Evolutionary conservation across 53 echinoderm and acorn worm species (phyloP).

Genomic region (Astropecten irregularis): DNA sequence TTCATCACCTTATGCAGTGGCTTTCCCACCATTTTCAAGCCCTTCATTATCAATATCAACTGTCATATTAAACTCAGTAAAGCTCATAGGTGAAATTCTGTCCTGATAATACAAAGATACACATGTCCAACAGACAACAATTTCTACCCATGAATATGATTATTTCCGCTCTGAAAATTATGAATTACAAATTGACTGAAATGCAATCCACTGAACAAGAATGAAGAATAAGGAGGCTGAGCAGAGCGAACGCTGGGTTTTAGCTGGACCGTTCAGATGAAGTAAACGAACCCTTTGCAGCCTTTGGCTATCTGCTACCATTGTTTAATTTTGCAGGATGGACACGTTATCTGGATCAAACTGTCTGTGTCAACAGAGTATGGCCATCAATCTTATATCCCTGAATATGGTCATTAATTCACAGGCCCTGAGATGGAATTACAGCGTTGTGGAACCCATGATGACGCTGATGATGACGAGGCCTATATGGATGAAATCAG

Average conservation of each 20-base stretch:
- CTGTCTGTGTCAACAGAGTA: slow-evolving; percentile 46
- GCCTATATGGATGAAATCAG: neutral
- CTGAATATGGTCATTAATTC: slow-evolving; percentile 41
- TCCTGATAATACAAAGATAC: too few species aligned
- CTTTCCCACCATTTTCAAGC: too few species aligned
- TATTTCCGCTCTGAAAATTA: too few species aligned
- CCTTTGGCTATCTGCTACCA: slow-evolving; percentile 20
- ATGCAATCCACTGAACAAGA: slow-evolving; percentile 17
- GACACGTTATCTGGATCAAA: slow-evolving; percentile 33
- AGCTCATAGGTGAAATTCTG: too few species aligned
- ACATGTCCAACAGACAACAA: too few species aligned
- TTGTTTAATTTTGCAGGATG: slow-evolving; percentile 1
- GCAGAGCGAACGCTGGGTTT: too few species aligned
- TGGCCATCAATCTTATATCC: slow-evolving; percentile 49
- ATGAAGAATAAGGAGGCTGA: too few species aligned
- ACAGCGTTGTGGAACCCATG: neutral
- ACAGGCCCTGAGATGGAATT: slow-evolving; percentile 30
- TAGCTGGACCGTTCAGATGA: neutral
- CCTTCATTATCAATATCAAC: too few species aligned
- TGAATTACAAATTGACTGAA: slow-evolving; percentile 22
- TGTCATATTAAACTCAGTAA: too few species aligned
- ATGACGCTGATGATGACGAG: neutral
- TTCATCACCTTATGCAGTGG: too few species aligned
- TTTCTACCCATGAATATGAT: too few species aligned
- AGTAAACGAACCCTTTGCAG: neutral